Evolutionary conservation across 2,113 vertebrate genomes (phyloP).

Genomic region (Hippocampus guttulatus): DNA sequence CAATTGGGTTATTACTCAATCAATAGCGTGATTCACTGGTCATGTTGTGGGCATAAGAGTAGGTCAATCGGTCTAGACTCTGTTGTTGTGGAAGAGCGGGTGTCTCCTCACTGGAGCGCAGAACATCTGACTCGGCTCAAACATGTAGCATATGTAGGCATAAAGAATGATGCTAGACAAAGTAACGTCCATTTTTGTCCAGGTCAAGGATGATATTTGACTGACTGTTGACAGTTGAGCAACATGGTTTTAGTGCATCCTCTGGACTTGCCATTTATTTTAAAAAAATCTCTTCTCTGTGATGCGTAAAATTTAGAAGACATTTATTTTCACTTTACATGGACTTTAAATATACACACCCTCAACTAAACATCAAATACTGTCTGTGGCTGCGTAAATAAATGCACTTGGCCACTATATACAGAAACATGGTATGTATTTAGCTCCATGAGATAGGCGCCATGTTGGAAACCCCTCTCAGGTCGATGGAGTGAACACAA

Average conservation of each 20-base stretch:
- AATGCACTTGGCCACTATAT: background rate
- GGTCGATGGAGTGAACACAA: no score
- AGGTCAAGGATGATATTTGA: no score
- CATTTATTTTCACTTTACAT: no score
- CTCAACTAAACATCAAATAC: background rate
- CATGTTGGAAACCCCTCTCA: background rate
- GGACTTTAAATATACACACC: background rate
- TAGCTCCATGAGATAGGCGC: background rate
- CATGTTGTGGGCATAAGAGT: conserved; percentile 47
- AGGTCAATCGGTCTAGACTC: conserved; percentile 66
- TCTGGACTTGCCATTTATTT: no score
- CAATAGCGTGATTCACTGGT: conserved; percentile 59
- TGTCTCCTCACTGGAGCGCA: conserved; percentile 45
- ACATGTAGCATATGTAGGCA: no score
- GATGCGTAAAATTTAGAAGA: no score
- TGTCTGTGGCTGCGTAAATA: background rate
- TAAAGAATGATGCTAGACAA: no score
- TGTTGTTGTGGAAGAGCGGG: conserved; percentile 45
- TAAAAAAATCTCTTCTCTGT: no score
- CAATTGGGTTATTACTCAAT: conserved; percentile 56
- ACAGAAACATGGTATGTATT: background rate
- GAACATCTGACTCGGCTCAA: conserved; percentile 18
- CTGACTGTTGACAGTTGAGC: no score
- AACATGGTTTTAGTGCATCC: no score
- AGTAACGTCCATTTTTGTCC: no score